phyloP scores from a whole-genome alignment of 2,888 invertebrate genomes.

The Nesidiocoris tenuis region DNA sequence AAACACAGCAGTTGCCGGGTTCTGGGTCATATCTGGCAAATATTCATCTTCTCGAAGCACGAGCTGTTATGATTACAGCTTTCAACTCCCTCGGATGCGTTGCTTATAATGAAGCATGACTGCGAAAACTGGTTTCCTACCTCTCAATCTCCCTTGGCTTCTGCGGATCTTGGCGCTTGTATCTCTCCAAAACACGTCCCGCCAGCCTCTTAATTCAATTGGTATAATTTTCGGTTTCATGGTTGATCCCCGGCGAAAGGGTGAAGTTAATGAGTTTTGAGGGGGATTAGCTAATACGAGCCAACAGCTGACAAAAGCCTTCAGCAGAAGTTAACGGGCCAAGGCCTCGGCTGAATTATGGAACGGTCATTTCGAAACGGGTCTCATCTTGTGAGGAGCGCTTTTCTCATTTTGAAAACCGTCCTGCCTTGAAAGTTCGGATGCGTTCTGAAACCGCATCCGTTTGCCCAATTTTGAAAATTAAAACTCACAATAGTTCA shows the following conservation, averaged over 20 bases:
- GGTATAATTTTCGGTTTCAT: neutral
- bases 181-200: neutral
- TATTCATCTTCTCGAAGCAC: slow-evolving; percentile 5
- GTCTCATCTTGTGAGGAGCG: too few relatives aligned
- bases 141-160: neutral
- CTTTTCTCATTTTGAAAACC: too few relatives aligned
- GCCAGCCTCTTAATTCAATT: neutral
- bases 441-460: too few relatives aligned
- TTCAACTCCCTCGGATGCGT: neutral
- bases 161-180: neutral
- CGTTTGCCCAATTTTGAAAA: too few relatives aligned
- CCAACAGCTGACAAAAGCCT: neutral
- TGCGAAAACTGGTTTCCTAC: neutral
- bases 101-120: neutral
- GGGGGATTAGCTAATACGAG: neutral
- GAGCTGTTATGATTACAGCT: slow-evolving; percentile 14
- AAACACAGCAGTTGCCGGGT: too few relatives aligned
- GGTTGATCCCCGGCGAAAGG: neutral
- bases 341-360: neutral
- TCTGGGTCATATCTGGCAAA: neutral
- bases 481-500: too few relatives aligned
- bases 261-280: neutral
- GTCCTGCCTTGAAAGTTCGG: too few relatives aligned
- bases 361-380: too few relatives aligned
- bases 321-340: neutral